Conservation (phyloP, 1,140 invertebrate genomes). For the Radopholus similis region DNA sequence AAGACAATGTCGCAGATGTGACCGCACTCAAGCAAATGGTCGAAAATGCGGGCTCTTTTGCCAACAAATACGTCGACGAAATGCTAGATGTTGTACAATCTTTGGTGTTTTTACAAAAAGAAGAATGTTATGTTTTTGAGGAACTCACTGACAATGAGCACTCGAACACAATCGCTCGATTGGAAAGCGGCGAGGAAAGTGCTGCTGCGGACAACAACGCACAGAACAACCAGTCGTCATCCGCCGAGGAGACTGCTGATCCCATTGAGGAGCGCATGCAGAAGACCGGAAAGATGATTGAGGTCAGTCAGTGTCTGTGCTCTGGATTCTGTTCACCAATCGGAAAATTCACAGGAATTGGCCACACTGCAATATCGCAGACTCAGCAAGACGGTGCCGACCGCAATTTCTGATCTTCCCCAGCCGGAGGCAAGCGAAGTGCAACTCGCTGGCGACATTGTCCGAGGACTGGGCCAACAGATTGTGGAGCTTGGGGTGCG, state of each 20-base stretch:
- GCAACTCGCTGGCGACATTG: constrained; percentile 19
- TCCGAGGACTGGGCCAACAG: not conserved
- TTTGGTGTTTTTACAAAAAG: not conserved
- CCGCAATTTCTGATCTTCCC: constrained; percentile 1
- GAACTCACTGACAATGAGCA: constrained; percentile 79
- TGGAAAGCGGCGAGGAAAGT: constrained; percentile 9
- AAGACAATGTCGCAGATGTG: constrained; percentile 76
- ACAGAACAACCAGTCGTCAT: not conserved
- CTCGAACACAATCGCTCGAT: constrained; percentile 67
- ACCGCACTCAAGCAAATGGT: constrained; percentile 62
- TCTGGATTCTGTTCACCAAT: not conserved
- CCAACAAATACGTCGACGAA: not conserved
- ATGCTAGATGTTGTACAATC: constrained; percentile 5
- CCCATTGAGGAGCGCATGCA: not conserved
- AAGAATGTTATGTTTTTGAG: not conserved
- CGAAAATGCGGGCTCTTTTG: not conserved
- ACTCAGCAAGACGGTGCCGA: not conserved
- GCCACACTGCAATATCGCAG: constrained; percentile 22
- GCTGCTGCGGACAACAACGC: no score
- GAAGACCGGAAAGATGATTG: constrained; percentile 14
- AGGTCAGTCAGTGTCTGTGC: not conserved
- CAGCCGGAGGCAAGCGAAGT: constrained; percentile 21
- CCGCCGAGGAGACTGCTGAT: not conserved
- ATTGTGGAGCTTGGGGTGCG: constrained; percentile 15
- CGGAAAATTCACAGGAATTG: constrained; percentile 3